A percentile compares a stretch with the other conserved stretches of the same genome.
Evolutionary conservation across 2,888 invertebrate genomes (phyloP).

Genomic region (Nomada ruficornis): DNA sequence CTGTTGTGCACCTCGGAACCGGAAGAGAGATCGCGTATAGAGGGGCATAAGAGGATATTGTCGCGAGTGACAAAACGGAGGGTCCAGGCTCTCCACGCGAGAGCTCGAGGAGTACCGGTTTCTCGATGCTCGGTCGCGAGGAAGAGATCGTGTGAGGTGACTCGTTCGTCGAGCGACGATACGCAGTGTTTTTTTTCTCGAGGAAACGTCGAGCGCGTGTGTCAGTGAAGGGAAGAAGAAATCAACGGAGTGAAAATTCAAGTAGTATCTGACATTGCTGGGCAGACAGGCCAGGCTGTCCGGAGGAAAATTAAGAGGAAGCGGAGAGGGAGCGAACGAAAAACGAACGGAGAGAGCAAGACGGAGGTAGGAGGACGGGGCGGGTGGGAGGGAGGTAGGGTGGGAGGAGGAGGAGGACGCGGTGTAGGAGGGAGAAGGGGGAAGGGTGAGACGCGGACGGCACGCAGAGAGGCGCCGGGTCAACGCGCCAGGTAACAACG

Average conservation of each 20-base stretch:
- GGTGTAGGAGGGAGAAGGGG: slow-evolving; percentile 60
- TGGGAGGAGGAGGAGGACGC: slow-evolving; percentile 60
- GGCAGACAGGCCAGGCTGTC: slow-evolving; percentile 16
- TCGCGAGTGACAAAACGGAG: slow-evolving; percentile 45
- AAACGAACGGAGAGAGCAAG: slow-evolving; percentile 63
- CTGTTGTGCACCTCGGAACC: too few relatives aligned
- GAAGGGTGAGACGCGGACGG: slow-evolving; percentile 74
- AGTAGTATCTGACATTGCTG: slow-evolving; percentile 29
- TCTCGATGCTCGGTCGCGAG: slow-evolving; percentile 34
- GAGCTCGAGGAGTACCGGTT: slow-evolving; percentile 41
- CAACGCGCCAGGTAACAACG: slow-evolving; percentile 75
- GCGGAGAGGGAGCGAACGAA: slow-evolving; percentile 35
- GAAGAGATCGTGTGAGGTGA: slow-evolving; percentile 59
- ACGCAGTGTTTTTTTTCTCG: slow-evolving; percentile 38
- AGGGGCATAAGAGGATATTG: neutral
- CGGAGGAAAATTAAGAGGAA: slow-evolving; percentile 44
- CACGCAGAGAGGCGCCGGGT: slow-evolving; percentile 75
- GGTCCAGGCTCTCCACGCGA: slow-evolving; percentile 14
- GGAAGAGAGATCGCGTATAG: too few relatives aligned
- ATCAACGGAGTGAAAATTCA: slow-evolving; percentile 40
- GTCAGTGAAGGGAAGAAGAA: slow-evolving; percentile 56
- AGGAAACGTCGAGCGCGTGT: slow-evolving; percentile 51
- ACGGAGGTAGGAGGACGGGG: slow-evolving; percentile 69
- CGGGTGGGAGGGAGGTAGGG: slow-evolving; percentile 66
- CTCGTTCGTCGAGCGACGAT: slow-evolving; percentile 37